A percentile compares a stretch with the other conserved stretches of the same genome.
These are phyloP conservation scores for Enchytraeus crypticus DNA, from an alignment of 2,888 invertebrate species.

Conservation along the genomic window DNA sequence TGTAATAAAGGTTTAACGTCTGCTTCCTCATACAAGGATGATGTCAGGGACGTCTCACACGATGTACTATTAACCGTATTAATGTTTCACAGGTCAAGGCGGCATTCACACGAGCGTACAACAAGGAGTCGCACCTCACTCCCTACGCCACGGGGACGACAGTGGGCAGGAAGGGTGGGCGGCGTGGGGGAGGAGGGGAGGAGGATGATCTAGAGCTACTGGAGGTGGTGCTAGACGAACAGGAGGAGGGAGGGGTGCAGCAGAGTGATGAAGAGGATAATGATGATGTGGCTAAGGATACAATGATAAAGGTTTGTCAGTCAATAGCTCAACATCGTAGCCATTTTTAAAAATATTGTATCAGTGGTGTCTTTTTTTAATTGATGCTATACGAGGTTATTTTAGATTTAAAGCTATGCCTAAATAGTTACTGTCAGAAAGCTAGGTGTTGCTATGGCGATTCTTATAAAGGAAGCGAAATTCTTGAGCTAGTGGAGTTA, in stretches of 20 bases:
- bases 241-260: constrained; percentile 17
- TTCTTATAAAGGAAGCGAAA: no score
- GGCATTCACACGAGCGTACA: constrained; percentile 83
- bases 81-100: constrained; percentile 65
- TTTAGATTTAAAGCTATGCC: no score
- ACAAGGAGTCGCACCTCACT: constrained; percentile 69
- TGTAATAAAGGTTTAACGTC: no score
- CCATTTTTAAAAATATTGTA: no score
- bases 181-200: constrained; percentile 16
- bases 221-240: constrained; percentile 6
- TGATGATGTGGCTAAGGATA: constrained; percentile 21
- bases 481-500: no score
- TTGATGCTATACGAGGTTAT: no score
- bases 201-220: constrained; percentile 43
- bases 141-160: constrained; percentile 66
- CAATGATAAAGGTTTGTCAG: constrained; percentile 30
- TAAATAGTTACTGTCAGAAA: no score
- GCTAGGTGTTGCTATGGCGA: no score
- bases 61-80: background rate
- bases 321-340: no score
- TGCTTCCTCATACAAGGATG: no score
- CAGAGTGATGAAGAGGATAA: constrained; percentile 44
- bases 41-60: no score
- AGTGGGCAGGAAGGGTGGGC: constrained; percentile 45
- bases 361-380: no score